phyloP scores from a whole-genome alignment of 2,888 invertebrate genomes.

The Eupithecia tripunctaria region DNA sequence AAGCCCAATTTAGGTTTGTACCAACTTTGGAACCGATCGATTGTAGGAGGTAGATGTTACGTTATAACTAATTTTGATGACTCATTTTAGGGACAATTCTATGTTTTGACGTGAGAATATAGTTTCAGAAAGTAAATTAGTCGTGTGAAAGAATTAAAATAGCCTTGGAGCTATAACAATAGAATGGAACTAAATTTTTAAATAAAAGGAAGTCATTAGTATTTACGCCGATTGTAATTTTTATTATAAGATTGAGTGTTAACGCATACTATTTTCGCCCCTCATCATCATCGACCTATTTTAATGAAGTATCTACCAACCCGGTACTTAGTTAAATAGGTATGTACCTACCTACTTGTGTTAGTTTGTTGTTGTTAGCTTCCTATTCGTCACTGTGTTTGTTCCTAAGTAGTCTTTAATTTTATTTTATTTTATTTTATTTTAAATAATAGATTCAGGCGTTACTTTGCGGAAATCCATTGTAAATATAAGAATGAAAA shows the following conservation, averaged over 20 bases:
- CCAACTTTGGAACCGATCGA: background rate
- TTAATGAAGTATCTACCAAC: too few relatives aligned
- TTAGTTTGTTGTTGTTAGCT: too few relatives aligned
- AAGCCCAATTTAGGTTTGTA: background rate
- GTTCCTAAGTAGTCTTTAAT: too few relatives aligned
- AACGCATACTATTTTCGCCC: too few relatives aligned
- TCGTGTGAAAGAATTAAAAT: background rate
- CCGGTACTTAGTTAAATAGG: too few relatives aligned
- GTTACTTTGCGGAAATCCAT: too few relatives aligned
- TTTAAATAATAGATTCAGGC: too few relatives aligned
- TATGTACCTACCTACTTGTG: too few relatives aligned
- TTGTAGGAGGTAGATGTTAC: background rate
- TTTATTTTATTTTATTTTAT: too few relatives aligned
- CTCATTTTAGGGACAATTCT: background rate
- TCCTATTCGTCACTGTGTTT: too few relatives aligned
- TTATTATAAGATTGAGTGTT: background rate
- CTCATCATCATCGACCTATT: too few relatives aligned
- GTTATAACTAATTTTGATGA: background rate
- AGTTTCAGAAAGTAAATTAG: background rate
- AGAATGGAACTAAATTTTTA: background rate
- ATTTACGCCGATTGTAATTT: background rate
- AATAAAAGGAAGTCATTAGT: background rate
- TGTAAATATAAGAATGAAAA: too few relatives aligned
- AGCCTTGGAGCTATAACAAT: conserved; percentile 4
- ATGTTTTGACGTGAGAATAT: background rate